phyloP scores from a whole-genome alignment of 2,113 vertebrate genomes.

The Australoheros scitulus region DNA sequence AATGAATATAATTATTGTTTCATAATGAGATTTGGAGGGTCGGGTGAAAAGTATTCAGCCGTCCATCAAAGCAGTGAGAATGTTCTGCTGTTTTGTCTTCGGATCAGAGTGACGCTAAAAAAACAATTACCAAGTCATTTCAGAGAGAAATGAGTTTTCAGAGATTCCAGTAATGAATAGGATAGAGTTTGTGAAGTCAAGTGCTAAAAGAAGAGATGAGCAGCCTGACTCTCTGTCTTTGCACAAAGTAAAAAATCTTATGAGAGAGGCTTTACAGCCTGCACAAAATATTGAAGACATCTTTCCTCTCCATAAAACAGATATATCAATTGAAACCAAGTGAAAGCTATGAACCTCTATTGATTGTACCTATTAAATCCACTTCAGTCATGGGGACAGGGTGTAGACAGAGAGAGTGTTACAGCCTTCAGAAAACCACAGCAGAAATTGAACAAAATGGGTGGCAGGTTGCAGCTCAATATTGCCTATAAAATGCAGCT shows the following conservation, averaged over 20 bases:
- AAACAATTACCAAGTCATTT: constrained; percentile 66
- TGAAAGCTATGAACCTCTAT: constrained; percentile 40
- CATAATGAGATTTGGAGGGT: constrained; percentile 65
- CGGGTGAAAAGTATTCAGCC: constrained; percentile 20
- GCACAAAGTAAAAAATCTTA: neutral
- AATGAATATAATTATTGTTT: constrained; percentile 79
- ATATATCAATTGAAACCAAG: constrained; percentile 44
- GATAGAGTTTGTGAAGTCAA: constrained; percentile 53
- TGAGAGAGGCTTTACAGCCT: constrained; percentile 6
- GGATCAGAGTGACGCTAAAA: constrained; percentile 47
- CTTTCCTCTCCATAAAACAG: constrained; percentile 32
- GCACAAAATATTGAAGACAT: constrained; percentile 23
- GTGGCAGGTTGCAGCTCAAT: constrained; percentile 25
- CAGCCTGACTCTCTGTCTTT: constrained; percentile 21
- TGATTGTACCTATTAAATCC: constrained; percentile 48
- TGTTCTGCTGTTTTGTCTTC: constrained; percentile 63
- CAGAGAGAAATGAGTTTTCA: constrained; percentile 57
- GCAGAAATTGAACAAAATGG: constrained; percentile 40
- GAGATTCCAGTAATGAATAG: constrained; percentile 56
- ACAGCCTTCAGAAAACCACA: constrained; percentile 31
- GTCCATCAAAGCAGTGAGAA: constrained; percentile 58
- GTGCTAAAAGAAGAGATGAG: constrained; percentile 36
- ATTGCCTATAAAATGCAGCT: constrained; percentile 8
- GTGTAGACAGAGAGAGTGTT: constrained; percentile 9
- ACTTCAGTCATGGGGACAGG: constrained; percentile 19